Percentiles rank a stretch among this genome's conserved stretches.
phyloP scores from a whole-genome alignment of 2,113 vertebrate species.

The Prochilodus magdalenae region DNA sequence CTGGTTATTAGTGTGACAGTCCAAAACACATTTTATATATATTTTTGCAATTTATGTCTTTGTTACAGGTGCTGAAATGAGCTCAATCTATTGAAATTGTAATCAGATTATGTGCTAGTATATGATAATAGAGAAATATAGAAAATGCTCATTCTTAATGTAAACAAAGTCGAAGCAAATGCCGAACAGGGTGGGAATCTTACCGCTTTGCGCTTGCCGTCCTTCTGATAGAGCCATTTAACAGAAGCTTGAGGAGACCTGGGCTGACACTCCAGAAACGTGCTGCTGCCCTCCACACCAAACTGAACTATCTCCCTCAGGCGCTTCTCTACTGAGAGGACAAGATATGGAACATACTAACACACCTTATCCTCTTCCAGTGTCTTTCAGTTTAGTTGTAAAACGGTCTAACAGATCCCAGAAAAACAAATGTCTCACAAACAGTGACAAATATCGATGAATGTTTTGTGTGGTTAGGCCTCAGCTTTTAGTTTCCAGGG shows the following conservation, averaged over 20 bases:
- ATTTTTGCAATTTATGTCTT: no score
- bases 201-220: constrained; percentile 80
- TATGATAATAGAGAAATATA: no score
- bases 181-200: constrained; percentile 37
- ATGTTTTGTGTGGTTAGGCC: background rate
- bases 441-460: no score
- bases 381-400: background rate
- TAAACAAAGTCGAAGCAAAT: no score
- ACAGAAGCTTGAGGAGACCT: constrained; percentile 81
- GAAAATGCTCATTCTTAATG: no score
- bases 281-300: constrained; percentile 84
- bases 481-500: no score
- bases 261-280: constrained; percentile 84
- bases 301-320: constrained; percentile 82
- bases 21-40: no score
- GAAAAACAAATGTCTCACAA: no score
- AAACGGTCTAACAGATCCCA: background rate
- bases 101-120: no score
- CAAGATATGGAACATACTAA: constrained; percentile 19
- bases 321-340: constrained; percentile 77
- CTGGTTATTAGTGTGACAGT: no score
- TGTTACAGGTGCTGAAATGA: no score
- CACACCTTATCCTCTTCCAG: background rate
- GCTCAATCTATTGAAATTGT: no score
- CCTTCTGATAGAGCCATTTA: constrained; percentile 83